These are phyloP conservation scores for Vannuccia rotundouncinata DNA, from an alignment of 2,888 invertebrate species.

Conservation along the genomic window DNA sequence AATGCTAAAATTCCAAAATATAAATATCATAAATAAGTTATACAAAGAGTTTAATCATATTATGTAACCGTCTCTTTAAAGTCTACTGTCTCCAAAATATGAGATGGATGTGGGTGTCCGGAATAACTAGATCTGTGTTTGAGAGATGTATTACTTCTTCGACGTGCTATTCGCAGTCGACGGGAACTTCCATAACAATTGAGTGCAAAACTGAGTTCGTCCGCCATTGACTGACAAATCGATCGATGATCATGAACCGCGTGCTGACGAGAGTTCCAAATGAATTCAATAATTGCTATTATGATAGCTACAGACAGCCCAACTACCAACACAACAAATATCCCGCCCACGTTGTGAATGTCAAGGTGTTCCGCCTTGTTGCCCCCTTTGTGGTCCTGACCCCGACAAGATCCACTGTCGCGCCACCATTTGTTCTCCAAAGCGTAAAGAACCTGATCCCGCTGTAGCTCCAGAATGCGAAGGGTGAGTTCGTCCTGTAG, in stretches of 20 bases:
- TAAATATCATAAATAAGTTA: too few species aligned
- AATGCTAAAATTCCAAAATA: too few species aligned
- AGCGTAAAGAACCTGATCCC: conserved; percentile 64
- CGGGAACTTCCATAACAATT: conserved; percentile 32
- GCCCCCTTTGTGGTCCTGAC: conserved; percentile 9
- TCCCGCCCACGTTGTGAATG: conserved; percentile 32
- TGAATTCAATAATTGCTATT: conserved; percentile 18
- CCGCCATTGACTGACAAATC: conserved; percentile 14
- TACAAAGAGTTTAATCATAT: too few species aligned
- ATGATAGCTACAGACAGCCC: conserved; percentile 19
- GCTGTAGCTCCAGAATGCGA: conserved; percentile 78
- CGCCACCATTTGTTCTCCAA: conserved; percentile 30
- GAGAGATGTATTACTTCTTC: neutral
- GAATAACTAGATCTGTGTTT: neutral
- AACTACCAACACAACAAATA: conserved; percentile 25
- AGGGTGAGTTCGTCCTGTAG: conserved; percentile 25
- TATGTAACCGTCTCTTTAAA: neutral
- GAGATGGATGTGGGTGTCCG: neutral
- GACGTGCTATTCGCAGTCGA: neutral
- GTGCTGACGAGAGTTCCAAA: conserved; percentile 29
- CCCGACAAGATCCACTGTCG: conserved; percentile 28
- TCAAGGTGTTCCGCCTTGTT: neutral
- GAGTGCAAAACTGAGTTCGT: conserved; percentile 25
- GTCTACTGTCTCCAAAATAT: neutral
- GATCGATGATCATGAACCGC: conserved; percentile 10